Evolutionary conservation across 2,113 vertebrate species (phyloP), one percentile per base, ranked within the genome.

Genomic region (pig (Sus scrofa)): DNA sequence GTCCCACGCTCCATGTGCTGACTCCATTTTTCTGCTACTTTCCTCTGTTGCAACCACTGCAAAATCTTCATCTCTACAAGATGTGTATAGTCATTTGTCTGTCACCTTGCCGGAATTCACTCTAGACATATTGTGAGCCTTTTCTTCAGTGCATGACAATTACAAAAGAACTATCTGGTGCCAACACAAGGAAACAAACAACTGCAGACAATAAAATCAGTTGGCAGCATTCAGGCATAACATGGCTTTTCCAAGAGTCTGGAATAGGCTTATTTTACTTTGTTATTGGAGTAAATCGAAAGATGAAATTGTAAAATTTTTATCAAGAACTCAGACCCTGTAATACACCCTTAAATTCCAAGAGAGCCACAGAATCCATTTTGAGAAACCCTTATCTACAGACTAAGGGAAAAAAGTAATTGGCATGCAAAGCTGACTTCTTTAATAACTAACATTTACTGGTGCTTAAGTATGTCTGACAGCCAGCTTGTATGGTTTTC

Each of bases 1-100:
- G 22, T 4, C 18, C 30, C 27, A 0, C 0, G 0, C 34, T 1
- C 32, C 50, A 18, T 0, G 22, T 15, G 15, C 62, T 18, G 24
- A 65, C 7, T 22, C 27, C 18, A 20, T 44, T 19, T 37, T 50
- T 27, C 67, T 26, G 18, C 54, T 2, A 11, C 37, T 37, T 26
- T 27, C 44, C 11, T 79, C 74, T n/a, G 15, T 26, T 60, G 34
- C 54, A 30, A 58, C 14, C 27, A 50, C 34, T 15, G 37, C 32
- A 6, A 82, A 14, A 26, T 26, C 65, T 10, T 52, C 32, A 65
- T 39, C 60, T 68, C 56, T 39, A 73, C 15, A 34, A 70, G 18
- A 14, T 39, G 63, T 13, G 50, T 13, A 26, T 26, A 15, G 32
- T 11, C 44, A 32, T 2, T 18, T 26, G 4, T 30, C 24, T 20